These are phyloP conservation scores for Desmophyllum pertusum DNA, from an alignment of 92 coral and sea anemone species.

Conservation along the genomic window DNA sequence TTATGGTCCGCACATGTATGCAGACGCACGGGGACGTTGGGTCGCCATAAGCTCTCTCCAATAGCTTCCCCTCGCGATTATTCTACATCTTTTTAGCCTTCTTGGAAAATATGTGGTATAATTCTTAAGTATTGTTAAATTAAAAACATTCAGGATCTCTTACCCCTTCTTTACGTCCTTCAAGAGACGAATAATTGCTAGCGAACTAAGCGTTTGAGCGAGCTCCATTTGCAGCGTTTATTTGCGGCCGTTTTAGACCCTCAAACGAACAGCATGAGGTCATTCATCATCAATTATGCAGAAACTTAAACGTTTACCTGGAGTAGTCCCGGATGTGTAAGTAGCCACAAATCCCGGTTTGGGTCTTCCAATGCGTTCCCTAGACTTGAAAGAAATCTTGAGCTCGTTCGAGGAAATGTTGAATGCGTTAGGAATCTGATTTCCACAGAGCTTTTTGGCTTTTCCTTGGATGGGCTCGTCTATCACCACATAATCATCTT, in stretches of 20 bases:
- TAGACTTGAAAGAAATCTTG: constrained; percentile 80
- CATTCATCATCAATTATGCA: neutral
- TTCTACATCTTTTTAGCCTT: too few species aligned
- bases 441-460: constrained; percentile 80
- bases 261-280: neutral
- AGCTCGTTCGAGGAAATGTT: constrained; percentile 78
- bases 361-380: constrained; percentile 72
- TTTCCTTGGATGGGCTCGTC: constrained; percentile 73
- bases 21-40: too few species aligned
- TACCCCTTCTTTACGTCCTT: too few species aligned
- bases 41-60: too few species aligned
- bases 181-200: too few species aligned
- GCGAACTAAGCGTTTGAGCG: too few species aligned
- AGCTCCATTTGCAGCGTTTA: too few species aligned
- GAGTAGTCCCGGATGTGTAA: constrained; percentile 90
- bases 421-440: constrained; percentile 73
- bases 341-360: constrained; percentile 98
- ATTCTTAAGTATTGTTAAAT: neutral
- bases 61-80: too few species aligned
- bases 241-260: neutral
- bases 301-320: constrained; percentile 58
- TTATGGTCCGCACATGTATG: too few species aligned
- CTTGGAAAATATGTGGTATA: too few species aligned
- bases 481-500: constrained; percentile 80
- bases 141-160: neutral